phyloP scores from a whole-genome alignment of 1,140 invertebrate species.

The Brachionus manjavacas region DNA sequence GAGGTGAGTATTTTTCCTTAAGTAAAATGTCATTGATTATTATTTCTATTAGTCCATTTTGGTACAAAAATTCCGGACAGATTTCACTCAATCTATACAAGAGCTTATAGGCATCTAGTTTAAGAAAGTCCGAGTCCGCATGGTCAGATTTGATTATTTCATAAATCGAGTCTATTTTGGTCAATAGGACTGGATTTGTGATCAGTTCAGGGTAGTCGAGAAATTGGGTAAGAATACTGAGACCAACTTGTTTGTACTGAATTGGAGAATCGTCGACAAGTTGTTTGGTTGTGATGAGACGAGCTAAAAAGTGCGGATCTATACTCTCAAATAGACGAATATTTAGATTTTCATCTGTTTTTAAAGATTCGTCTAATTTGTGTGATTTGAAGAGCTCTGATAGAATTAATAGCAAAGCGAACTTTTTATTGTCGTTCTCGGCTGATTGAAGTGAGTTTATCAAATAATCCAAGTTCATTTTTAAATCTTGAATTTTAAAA shows the following conservation, averaged over 20 bases:
- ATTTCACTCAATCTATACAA: slow-evolving; percentile 11
- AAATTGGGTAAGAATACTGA: slow-evolving; percentile 37
- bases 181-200: slow-evolving; percentile 15
- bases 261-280: slow-evolving; percentile 6
- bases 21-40: neutral
- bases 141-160: neutral
- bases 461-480: neutral
- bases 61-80: slow-evolving; percentile 16
- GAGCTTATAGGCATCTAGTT: slow-evolving; percentile 17
- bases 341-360: neutral
- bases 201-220: slow-evolving; percentile 12
- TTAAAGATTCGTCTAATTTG: neutral
- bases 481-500: neutral
- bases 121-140: neutral
- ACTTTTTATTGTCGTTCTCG: slow-evolving; percentile 35
- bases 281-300: slow-evolving; percentile 31
- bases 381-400: slow-evolving; percentile 22
- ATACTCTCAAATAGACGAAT: neutral
- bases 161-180: slow-evolving; percentile 11
- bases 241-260: slow-evolving; percentile 8
- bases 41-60: slow-evolving; percentile 26
- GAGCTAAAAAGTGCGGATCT: slow-evolving; percentile 26
- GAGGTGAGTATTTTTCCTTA: neutral
- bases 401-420: slow-evolving; percentile 15
- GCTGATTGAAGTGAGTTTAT: slow-evolving; percentile 1